Evolutionary conservation across 2,888 invertebrate genomes (phyloP), one percentile per base, ranked within the genome.

Genomic region (Campoletis raptor): DNA sequence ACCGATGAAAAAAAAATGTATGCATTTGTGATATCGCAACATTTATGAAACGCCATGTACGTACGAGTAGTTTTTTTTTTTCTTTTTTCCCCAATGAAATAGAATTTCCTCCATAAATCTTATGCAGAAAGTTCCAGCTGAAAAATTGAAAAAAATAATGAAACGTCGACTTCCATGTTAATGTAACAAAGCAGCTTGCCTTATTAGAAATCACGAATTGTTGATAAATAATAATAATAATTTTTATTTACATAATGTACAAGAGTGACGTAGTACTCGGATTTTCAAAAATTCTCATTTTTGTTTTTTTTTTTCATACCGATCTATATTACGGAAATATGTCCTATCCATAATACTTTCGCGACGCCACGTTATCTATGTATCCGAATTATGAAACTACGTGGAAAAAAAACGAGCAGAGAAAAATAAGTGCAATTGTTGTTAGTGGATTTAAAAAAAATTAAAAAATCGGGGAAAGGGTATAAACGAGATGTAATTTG

Each of bases 221-320:
- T 70, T 42, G 73, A 82, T 85, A 82, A 86, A 67, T 78, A 78
- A 86, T 86, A 83, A 83, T 86, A 89, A 89, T 88, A 86, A 88
- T 89, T 83, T 86, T 88, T 79, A 88, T 88, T 87, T 87, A 88
- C 88, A 88, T 70, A 73, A 85, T 87, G 37, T 85, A 87, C 85
- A 78, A 85, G 67, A 57, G 77, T 67, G 80, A 81, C 80, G 37
- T 24, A 66, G 78, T 70, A 74, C 72, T 48, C 72, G 36, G 30
- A 8, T 67, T 15, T 66, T 24, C 36, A 18, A 61, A 61, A 52
- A 52, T 18, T 52, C 48, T 52, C 48, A 52, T 52, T 52, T 7
- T 52, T n/a, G 9, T 52, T 52, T 45, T 48, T 66, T 77, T 69
- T 66, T 61, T 57, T 21, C 30, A 42, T 57, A 45, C 54, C 36